Percentiles rank a stretch among this genome's conserved stretches.
Evolutionary conservation across 2,113 vertebrate genomes (phyloP).

Genomic region (Dasyornis broadbenti): DNA sequence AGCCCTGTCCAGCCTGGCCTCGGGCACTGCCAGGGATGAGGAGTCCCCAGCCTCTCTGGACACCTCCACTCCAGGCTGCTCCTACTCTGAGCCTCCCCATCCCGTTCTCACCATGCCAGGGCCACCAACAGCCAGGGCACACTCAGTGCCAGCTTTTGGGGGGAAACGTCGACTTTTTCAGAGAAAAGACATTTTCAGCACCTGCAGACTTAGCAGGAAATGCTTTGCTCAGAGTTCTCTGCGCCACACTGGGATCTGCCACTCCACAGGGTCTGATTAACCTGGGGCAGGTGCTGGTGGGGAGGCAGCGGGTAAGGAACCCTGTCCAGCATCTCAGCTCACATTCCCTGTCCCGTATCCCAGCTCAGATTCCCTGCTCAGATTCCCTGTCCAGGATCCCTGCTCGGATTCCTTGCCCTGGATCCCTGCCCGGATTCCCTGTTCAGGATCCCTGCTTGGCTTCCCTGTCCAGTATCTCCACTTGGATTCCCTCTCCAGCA

Average conservation of each 20-base stretch:
- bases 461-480: too few relatives aligned
- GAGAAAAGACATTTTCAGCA: not conserved
- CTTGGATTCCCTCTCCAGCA: accelerated
- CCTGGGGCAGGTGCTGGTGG: accelerated
- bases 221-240: not conserved
- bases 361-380: not conserved
- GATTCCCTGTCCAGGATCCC: not conserved
- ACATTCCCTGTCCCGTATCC: not conserved
- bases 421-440: not conserved
- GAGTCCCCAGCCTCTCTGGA: not conserved
- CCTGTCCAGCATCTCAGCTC: too few relatives aligned
- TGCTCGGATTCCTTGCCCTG: not conserved
- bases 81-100: not conserved
- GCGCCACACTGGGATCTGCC: not conserved
- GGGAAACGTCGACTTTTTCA: accelerated
- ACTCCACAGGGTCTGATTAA: not conserved
- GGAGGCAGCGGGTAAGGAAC: accelerated
- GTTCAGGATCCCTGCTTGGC: too few relatives aligned
- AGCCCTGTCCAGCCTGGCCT: accelerated
- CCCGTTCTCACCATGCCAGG: accelerated
- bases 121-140: not conserved
- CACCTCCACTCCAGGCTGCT: accelerated
- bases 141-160: not conserved
- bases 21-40: not conserved
- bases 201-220: too few relatives aligned